A percentile compares a stretch with the other conserved stretches of the same genome.
phyloP scores from a whole-genome alignment of 2,113 vertebrate species.

The Eulemur macaco region DNA sequence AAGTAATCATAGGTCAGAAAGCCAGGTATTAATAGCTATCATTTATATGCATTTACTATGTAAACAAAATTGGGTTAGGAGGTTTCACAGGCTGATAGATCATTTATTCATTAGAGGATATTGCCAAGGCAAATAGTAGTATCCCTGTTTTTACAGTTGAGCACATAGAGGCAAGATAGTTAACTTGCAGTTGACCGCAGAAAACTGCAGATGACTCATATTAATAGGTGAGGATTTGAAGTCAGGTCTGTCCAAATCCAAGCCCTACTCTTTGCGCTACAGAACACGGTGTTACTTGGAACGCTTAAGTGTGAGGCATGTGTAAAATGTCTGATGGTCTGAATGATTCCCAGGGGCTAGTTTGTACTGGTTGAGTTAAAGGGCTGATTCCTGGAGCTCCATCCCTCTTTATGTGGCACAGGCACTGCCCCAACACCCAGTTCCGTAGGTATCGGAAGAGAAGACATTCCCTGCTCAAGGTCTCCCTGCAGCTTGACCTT shows the following conservation, averaged over 20 bases:
- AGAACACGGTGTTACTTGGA: background rate
- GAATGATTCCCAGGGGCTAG: background rate
- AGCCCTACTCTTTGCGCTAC: background rate
- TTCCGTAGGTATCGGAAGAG: background rate
- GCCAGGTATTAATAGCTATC: background rate
- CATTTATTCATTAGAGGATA: background rate
- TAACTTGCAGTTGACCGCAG: background rate
- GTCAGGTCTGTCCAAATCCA: background rate
- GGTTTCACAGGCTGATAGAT: background rate
- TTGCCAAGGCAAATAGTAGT: background rate
- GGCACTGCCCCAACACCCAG: background rate
- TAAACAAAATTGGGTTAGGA: background rate
- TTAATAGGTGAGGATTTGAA: background rate
- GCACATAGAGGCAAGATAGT: background rate
- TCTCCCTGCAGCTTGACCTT: background rate
- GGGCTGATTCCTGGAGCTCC: background rate
- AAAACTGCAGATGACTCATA: background rate
- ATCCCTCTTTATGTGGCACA: background rate
- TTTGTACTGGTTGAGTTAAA: background rate
- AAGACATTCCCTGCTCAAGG: no score
- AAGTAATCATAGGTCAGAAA: background rate
- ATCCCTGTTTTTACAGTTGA: background rate
- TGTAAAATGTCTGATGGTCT: background rate
- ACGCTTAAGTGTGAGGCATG: no score
- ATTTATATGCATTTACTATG: background rate